Evolutionary conservation across 2,888 invertebrate species (phyloP), one percentile per base, ranked within the genome.

Genomic region (Cyclophora punctaria): DNA sequence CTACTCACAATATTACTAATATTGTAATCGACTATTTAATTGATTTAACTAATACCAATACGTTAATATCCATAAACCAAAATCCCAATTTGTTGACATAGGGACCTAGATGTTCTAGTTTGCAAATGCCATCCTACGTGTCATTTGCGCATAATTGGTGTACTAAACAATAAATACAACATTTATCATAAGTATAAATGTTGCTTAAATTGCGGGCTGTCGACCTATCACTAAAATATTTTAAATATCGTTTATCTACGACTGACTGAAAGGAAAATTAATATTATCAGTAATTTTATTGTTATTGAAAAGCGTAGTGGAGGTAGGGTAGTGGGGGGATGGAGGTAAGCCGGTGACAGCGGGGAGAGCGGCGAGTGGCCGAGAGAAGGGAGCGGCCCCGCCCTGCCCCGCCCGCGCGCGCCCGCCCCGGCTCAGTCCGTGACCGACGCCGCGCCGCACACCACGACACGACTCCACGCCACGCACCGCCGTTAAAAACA

Each of bases 321-420:
- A 61, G 66, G 64, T 69, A 64, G 57, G 62, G 59, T 60, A 60
- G 63, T 68, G 73, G 64, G 73, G 75, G 69, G 67, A 60, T 69
- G 68, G 66, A 63, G 69, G 64, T 60, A 37, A 37, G 57, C 55
- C 65, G 73, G 80, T 73, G 78, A 76, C 82, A 80, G 84, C 83
- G 81, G 84, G 83, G 72, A 74, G 76, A 64, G 71, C 76, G 73
- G 71, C 75, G 71, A 82, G 78, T 82, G 83, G 80, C 66, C 62
- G 67, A 72, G 79, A 75, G 69, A 68, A 66, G 65, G 56, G 34
- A 51, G 49, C 44, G 63, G 71, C 69, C 60, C 67, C 71, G 69
- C 69, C 71, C 67, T 66, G 65, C 52, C 63, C 67, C 67, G 71
- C 71, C 75, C 67, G 75, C 72, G 72, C 71, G 70, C 73, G 66